Base-by-base conservation (phyloP, 2,797 vertebrate species). In the Anabacerthia variegaticeps region DNA sequence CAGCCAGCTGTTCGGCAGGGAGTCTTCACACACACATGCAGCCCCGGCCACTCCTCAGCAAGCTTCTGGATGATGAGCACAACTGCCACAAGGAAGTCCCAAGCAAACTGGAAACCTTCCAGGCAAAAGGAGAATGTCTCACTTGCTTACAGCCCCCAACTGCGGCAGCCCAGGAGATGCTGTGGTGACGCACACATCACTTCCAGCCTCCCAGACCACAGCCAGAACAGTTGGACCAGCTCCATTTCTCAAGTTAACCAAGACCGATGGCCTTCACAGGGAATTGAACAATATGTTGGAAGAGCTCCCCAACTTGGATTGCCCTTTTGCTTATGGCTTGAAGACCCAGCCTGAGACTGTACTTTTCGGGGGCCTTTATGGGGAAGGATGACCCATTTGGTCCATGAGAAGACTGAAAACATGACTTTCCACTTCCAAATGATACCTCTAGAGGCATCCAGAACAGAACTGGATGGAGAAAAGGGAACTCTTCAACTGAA, bases 41-140 rank as follows among this genome's bases (percentile, higher is more conserved):
- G 96, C 37, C 98, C 98, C 0, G 97, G 98, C 98, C 98, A 98
- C 95, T 98, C 98, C 66, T 97, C 93, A 0, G 97, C 79, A 1
- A 98, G 96, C 84, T 95, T 88, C 85, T 91, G 92, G 82, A 97
- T 12, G 63, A 96, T 97, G 54, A 49, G 93, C 93, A 98, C 97
- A 27, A 97, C 89, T 1, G 94, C 79, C 93, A 97, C 85, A 27
- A 98, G 95, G 76, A 98, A 97, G 71, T 97, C 97, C 98, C 98
- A 98, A 24, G 84, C 34, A 54, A 89, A 81, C 44, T 76, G 95
- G 77, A 98, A 98, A 74, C 95, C 98, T 97, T 82, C 59, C 71
- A 34, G 49, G 41, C 26, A 59, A 85, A 68, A 88, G 44, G 55
- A 76, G 37, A 79, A 43, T 1, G 2, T 39, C 4, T 43, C 0